Percentiles rank a stretch among this genome's conserved stretches.
phyloP scores from a whole-genome alignment of 2,888 invertebrate genomes.

The Perithous albicinctus region DNA sequence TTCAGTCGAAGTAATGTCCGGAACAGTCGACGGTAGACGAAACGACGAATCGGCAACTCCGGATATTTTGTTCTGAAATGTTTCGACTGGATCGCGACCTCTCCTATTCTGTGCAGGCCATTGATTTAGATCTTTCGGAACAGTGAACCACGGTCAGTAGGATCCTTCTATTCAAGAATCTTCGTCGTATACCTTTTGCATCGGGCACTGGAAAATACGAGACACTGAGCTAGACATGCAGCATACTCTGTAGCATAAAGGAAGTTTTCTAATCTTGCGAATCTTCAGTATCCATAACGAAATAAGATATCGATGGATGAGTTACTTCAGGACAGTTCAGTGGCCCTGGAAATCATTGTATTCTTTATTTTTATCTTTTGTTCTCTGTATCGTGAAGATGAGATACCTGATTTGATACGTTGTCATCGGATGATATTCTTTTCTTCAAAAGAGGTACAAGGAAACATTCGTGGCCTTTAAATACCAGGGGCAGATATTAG shows the following conservation, averaged over 20 bases:
- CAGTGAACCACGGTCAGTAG: slow-evolving; percentile 6
- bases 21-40: slow-evolving; percentile 2
- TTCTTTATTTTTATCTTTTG: neutral
- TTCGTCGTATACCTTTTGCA: neutral
- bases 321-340: neutral
- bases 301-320: neutral
- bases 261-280: slow-evolving; percentile 24
- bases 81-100: neutral
- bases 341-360: neutral
- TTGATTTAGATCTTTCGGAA: slow-evolving; percentile 21
- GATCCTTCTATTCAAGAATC: slow-evolving; percentile 19
- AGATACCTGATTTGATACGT: neutral
- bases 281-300: neutral
- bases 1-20: neutral
- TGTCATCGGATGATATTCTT: neutral
- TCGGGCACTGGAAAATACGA: neutral
- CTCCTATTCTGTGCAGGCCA: neutral
- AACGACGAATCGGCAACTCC: neutral
- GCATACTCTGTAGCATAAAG: slow-evolving; percentile 15
- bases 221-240: neutral
- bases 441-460: neutral
- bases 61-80: slow-evolving; percentile 44
- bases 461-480: neutral
- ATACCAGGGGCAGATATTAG: neutral
- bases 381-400: neutral